Evolutionary conservation across 2,797 vertebrate species (phyloP), one percentile per base, ranked within the genome.

Genomic region (Myotis planiceps): DNA sequence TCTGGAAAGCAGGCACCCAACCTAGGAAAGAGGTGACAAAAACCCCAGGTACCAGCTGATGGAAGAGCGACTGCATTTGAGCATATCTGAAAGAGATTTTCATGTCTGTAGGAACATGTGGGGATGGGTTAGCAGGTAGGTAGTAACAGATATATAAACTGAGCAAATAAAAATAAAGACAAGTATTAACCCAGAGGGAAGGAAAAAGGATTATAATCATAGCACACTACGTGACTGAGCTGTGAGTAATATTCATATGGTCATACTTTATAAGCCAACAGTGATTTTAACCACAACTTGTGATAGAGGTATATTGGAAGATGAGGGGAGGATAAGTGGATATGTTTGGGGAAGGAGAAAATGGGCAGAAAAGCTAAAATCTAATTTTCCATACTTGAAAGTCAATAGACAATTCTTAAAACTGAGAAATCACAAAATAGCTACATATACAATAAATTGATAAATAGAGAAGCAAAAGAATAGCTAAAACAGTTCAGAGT

Each of bases 341-440:
- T 12, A 12, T 72, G 21, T 65, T 42, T 21, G 14, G 3, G 15
- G 39, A 42, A 21, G 4, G 45, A 39, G 29, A 1, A 74, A 74
- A 69, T 53, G 42, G 66, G 2, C 13, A 9, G 29, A 45, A 81
- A 9, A 72, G 7, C 37, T 63, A 86, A 80, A 89, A 32, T 13
- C 53, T 80, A n/a, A 60, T 29, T 84, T 51, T 58, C 42, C 29
- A 14, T 18, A 47, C n/a, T 10, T 5, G 13, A 65, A 68, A 93
- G 39, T 78, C 51, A 71, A 29, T 0, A 39, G 13, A n/a, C 72
- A 87, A 71, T 69, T 72, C 66, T 75, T 63, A 65, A 80, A 90
- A 94, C 1, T 14, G 42, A 88, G 45, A 87, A 71, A 72, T 88
- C 68, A 95, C 90, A 25, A 93, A 78, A 83, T 10, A 37, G 16